Evolutionary conservation across 1,140 invertebrate species (phyloP), one percentile per base, ranked within the genome.

Genomic region (Papilio helenus): DNA sequence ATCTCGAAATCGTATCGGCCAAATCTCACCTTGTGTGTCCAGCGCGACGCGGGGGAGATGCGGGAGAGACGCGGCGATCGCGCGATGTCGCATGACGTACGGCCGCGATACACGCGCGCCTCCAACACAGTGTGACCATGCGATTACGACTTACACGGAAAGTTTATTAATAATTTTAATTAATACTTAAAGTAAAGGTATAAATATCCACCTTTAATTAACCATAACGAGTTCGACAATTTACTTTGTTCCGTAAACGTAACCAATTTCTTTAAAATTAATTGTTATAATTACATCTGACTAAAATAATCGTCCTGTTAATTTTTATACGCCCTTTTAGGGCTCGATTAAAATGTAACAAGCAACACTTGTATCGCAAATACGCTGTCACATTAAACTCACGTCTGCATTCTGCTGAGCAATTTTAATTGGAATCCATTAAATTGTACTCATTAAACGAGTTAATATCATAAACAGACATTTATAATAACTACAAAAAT

Each of bases 31-130:
- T 81, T 82, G 82, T 84, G 79, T 81, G 61, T 68, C 61, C 61
- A 4, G 44, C 26, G 42, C 9, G 51, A 18, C n/a, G 51, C 51
- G 51, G 51, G 39, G n/a, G 85, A 84, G 87, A 85, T 80, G 84
- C 83, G 81, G 83, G 49, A n/a, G 86, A 83, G 87, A 85, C 82
- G 84, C 83, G 80, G 82, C 84, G 87, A 91, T 91, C 82, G 82
- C 81, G 88, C 85, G 90, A 92, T 91, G 91, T 87, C 84, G 84
- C 81, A 89, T 92, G 90, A 93, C 88, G 86, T 84, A 93, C 87
- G 86, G 82, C 81, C 76, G 80, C 81, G 85, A 86, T 84, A 85
- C 23, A 83, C 81, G 79, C 76, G 81, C 80, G 81, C 77, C 65
- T 18, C 29, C 79, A 42, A 26, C 44, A 73, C 49, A 80, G 79